Evolutionary conservation across 2,797 vertebrate species (phyloP), one percentile per base, ranked within the genome.

Genomic region (Falco columbarius): DNA sequence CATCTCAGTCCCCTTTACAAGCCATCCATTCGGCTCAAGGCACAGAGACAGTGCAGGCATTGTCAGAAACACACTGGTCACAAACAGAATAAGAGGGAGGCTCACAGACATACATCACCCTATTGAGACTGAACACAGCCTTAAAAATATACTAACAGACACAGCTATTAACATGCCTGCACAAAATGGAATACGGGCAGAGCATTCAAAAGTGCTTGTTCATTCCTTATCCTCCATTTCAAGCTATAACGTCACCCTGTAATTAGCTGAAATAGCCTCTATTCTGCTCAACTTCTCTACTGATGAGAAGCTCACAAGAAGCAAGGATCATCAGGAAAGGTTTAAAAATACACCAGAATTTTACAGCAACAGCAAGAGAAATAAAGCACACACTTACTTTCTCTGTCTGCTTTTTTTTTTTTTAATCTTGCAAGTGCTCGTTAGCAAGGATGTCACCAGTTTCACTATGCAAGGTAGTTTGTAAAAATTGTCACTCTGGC

Each of bases 31-130:
- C 34, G 23, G 86, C 93, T 95, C 81, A 81, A 9, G 5, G 92
- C 95, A 84, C 87, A 93, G 72, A 97, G 81, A 97, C 95, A 97
- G 95, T 55, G 92, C 89, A 34, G 70, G 65, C 95, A 92, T 97
- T 97, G 96, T 96, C 85, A 71, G 63, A 80, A 93, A 94, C 14
- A 94, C 80, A 92, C 93, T 86, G 87, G 72, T 32, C 11, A 11
- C 93, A 93, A 91, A 95, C 85, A 94, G 85, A 82, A 17, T 46
- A 54, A 84, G 85, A 93, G 83, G 90, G 89, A 90, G 85, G 83
- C 89, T 73, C 79, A 34, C 73, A 91, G 93, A 94, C 93, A 96
- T 82, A 92, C 74, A 89, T 36, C 89, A 46, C 71, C 89, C 91
- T 76, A 70, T 42, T 68, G 89, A 95, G 81, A 66, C 75, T 34